Evolutionary conservation across 2,888 invertebrate species (phyloP), one percentile per base, ranked within the genome.

Genomic region (Aleiodes alternator): DNA sequence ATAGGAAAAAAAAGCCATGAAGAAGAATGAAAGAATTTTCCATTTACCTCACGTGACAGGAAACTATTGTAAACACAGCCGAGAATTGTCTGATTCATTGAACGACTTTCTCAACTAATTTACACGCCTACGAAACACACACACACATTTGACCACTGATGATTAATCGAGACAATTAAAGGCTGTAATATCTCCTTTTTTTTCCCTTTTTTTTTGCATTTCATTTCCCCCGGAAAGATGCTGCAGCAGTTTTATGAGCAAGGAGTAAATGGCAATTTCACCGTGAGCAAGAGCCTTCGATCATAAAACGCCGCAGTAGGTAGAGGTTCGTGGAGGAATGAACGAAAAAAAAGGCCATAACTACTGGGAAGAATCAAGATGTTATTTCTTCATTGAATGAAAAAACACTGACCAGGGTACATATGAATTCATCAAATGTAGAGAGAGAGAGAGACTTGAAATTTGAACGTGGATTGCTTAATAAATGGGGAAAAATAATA

Each of bases 151-250:
- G 31, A 59, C 34, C 38, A n/a, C 14, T 34, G 38, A 61, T 61
- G 61, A 61, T 61, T 61, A 61, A 61, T 61, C 61, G 34, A 14
- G 38, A 61, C 61, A 61, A 61, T 38, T 61, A 34, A 34, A 34
- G 38, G 38, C 38, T 34, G 31, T 61, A 14, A 34, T n/a, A 43
- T 43, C 43, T 34, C 16, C 6, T 31, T 59, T 31, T 8, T 31
- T 8, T 11, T 59, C 34, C n/a, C 6, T 12, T 38, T 29, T 11
- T 56, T 61, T 12, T 38, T 61, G 7, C 38, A 34, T 34, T 34
- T 38, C 34, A 61, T 61, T 61, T 61, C 61, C 61, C 61, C 61
- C 61, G 61, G 61, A 61, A 38, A 38, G 38, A 6, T 38, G 4
- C n/a, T 38, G 34, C 38, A 38, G 61, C 38, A 11, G 59, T 34